phyloP scores from a whole-genome alignment of 2,888 invertebrate species.

The Cephus pygmeus region DNA sequence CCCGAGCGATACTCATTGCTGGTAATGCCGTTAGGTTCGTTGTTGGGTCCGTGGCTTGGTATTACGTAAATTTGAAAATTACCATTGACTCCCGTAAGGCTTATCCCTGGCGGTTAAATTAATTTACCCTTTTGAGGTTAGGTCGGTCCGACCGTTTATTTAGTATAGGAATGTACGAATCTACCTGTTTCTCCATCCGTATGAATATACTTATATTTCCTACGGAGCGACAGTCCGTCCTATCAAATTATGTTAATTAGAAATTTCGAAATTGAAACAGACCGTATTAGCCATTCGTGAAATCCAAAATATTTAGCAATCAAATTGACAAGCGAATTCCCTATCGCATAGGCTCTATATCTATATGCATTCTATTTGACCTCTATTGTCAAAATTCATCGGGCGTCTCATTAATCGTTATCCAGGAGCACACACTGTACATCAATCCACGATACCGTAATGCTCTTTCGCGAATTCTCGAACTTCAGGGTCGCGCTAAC shows the following conservation, averaged over 20 bases:
- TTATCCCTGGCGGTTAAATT: not conserved
- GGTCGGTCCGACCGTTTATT: not conserved
- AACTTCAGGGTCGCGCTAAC: not conserved
- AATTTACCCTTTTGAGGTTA: not conserved
- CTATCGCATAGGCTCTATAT: too few species aligned
- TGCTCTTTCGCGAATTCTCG: not conserved
- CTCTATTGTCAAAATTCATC: too few species aligned
- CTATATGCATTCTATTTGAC: too few species aligned
- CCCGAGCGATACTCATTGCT: not conserved
- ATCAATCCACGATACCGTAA: not conserved
- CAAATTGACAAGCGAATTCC: not conserved
- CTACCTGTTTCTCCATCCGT: not conserved
- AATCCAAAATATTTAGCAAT: not conserved
- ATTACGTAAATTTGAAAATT: not conserved
- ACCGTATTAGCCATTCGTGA: not conserved
- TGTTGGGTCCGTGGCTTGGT: not conserved
- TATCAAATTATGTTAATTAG: not conserved
- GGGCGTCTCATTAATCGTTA: not conserved
- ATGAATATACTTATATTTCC: too few species aligned
- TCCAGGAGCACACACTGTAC: not conserved
- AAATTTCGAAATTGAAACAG: not conserved
- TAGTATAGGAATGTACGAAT: not conserved
- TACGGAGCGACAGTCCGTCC: not conserved
- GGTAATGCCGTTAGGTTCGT: not conserved
- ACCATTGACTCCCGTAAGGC: not conserved